Percentiles rank a stretch among this genome's conserved stretches.
phyloP scores from a whole-genome alignment of 2,797 vertebrate genomes.

The Masticophis lateralis region DNA sequence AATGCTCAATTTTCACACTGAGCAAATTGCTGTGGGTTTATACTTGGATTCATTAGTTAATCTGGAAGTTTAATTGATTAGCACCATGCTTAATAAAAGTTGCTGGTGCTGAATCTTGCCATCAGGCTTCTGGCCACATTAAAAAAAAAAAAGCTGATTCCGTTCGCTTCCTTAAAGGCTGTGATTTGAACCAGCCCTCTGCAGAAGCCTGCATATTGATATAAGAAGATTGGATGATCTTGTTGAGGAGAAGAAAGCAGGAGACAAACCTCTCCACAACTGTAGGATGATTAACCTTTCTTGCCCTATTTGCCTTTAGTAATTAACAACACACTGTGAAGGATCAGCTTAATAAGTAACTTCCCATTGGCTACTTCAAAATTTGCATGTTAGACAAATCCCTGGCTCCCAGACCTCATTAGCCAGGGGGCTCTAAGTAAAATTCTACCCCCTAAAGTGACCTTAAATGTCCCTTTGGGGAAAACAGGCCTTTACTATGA shows the following conservation, averaged over 20 bases:
- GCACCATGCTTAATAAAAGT: background rate
- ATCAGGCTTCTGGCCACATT: background rate
- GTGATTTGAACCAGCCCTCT: background rate
- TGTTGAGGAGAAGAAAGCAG: background rate
- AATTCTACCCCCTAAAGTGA: background rate
- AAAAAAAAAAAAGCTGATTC: background rate
- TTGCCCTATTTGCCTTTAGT: slow-evolving; percentile 19
- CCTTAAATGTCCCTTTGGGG: background rate
- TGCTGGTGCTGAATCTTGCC: background rate
- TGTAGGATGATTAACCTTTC: background rate
- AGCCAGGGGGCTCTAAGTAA: background rate
- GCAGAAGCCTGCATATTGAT: background rate
- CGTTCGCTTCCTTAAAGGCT: too few relatives aligned
- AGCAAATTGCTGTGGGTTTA: background rate
- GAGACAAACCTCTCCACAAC: background rate
- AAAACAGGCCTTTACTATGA: background rate
- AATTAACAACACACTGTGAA: slow-evolving; percentile 20
- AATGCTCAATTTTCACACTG: background rate
- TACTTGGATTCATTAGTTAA: background rate
- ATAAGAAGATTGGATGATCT: background rate
- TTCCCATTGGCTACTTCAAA: background rate
- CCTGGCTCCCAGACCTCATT: slow-evolving; percentile 6
- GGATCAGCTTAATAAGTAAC: background rate
- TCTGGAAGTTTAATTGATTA: background rate
- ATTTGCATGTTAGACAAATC: slow-evolving; percentile 7